Evolutionary conservation across 2,888 invertebrate genomes (phyloP).

Genomic region (Apamea crenata): DNA sequence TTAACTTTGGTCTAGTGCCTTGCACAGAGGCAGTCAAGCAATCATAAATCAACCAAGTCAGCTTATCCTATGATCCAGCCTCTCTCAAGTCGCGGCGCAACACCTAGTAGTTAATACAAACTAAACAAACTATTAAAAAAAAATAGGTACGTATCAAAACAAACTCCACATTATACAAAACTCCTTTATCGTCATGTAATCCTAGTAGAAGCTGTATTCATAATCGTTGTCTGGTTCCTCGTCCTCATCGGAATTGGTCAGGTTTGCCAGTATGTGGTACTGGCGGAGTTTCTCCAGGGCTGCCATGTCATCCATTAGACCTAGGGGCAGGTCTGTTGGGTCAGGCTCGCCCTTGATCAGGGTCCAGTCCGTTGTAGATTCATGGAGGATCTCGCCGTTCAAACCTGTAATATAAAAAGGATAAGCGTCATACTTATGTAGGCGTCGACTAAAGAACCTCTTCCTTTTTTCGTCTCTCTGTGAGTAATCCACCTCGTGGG

Average conservation of each 20-base stretch:
- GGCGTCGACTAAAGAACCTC: not conserved
- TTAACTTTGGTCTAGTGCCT: not conserved
- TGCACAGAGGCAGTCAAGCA: not conserved
- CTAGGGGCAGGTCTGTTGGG: conserved; percentile 73
- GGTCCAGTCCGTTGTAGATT: conserved; percentile 82
- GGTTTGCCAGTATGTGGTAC: conserved; percentile 81
- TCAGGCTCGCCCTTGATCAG: conserved; percentile 76
- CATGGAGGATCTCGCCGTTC: conserved; percentile 79
- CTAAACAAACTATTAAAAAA: too few species aligned
- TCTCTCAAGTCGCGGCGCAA: too few species aligned
- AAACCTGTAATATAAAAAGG: conserved; percentile 71
- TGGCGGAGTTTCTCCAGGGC: conserved; percentile 82
- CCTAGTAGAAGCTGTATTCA: conserved; percentile 84
- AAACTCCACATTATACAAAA: conserved; percentile 44
- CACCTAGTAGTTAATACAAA: not conserved
- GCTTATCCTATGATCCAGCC: too few species aligned
- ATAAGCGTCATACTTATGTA: not conserved
- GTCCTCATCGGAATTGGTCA: conserved; percentile 75
- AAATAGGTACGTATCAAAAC: not conserved
- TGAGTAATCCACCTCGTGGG: too few species aligned
- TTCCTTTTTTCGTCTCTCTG: not conserved
- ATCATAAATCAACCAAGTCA: not conserved
- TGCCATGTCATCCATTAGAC: conserved; percentile 73
- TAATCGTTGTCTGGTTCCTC: conserved; percentile 81
- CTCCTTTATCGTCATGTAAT: conserved; percentile 65